Percentiles rank a stretch among this genome's conserved stretches.
Conservation (phyloP, 2,113 vertebrate species). For the Periophthalmus modestus region DNA sequence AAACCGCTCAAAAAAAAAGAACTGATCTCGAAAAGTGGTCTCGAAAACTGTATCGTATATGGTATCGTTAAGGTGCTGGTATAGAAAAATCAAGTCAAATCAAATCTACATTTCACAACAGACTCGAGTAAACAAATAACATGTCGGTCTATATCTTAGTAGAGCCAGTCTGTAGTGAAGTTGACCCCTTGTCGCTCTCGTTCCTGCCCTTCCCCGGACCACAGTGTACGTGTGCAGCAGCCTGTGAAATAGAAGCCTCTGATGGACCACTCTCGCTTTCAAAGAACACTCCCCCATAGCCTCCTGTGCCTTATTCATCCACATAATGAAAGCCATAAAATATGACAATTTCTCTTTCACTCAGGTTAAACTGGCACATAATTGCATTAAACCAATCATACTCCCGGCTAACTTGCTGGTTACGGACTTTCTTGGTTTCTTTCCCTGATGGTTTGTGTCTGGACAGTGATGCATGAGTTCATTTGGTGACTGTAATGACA, state of each 20-base stretch:
- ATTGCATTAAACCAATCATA: conserved; percentile 69
- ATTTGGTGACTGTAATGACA: conserved; percentile 60
- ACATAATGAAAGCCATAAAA: conserved; percentile 68
- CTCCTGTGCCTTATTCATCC: conserved; percentile 49
- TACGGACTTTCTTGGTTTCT: conserved; percentile 47
- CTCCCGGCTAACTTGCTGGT: conserved; percentile 16
- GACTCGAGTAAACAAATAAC: neutral
- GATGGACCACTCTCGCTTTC: conserved; percentile 52
- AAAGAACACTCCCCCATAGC: conserved; percentile 50
- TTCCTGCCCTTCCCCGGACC: conserved; percentile 48
- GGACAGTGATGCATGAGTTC: conserved; percentile 70
- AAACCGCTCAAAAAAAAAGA: too few relatives aligned
- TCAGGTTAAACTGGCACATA: conserved; percentile 60
- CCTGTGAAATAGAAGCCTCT: conserved; percentile 75
- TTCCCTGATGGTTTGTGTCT: conserved; percentile 29
- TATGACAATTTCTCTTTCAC: conserved; percentile 64
- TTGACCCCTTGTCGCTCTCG: conserved; percentile 35
- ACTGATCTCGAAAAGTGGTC: too few relatives aligned
- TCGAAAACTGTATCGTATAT: too few relatives aligned
- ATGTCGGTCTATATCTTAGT: conserved; percentile 4
- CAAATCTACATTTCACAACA: neutral
- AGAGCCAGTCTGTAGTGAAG: conserved; percentile 12
- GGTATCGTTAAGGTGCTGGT: too few relatives aligned
- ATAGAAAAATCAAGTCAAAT: too few relatives aligned
- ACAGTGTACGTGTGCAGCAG: conserved; percentile 61